Evolutionary conservation across 1,140 invertebrate species (phyloP), one percentile per base, ranked within the genome.

Genomic region (Drosophila nigromelanica): DNA sequence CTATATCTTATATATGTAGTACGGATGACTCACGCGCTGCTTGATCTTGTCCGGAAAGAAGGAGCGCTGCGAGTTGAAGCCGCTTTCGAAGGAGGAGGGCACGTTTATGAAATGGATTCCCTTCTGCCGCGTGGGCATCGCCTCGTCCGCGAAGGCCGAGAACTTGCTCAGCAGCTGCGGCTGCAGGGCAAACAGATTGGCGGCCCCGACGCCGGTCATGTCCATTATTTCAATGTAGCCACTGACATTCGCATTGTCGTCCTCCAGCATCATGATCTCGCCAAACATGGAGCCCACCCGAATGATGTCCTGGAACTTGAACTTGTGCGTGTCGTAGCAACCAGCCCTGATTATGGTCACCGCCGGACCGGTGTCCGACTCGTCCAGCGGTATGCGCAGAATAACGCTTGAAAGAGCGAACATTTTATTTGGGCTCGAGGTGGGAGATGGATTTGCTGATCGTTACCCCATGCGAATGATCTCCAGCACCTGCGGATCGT

Each of bases 101-200:
- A 92, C 92, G 77, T 94, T 92, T 27, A 94, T 80, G 27, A 93
- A 92, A 68, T 94, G 92, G 39, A 92, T 92, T 4, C 91, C 86
- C 50, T 92, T 93, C 15, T 93, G 85, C 6, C 93, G 83, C 18
- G 93, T 80, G 10, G 93, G 93, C 48, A 93, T 91, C 4, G 92
- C 93, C 51, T 94, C 93, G 78, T 93, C 93, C 69, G 91, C 91
- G 27, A 92, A 92, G 3, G 91, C 91, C 6, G 93, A 90, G 77
- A 92, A 92, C 69, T 93, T 93, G 66, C 93, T 92, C 76, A 93
- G 89, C 5, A 92, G 27, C 4, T 89, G 67, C 6, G 93, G 93
- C n/a, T 92, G 92, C 76, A 93, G 90, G 76, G 93, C 92, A 27
- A 93, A 63, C 21, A 93, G 91, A 80, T 93, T 93, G 1, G 70